phyloP scores from a whole-genome alignment of 2,888 invertebrate species.

The Neoaliturus tenellus region DNA sequence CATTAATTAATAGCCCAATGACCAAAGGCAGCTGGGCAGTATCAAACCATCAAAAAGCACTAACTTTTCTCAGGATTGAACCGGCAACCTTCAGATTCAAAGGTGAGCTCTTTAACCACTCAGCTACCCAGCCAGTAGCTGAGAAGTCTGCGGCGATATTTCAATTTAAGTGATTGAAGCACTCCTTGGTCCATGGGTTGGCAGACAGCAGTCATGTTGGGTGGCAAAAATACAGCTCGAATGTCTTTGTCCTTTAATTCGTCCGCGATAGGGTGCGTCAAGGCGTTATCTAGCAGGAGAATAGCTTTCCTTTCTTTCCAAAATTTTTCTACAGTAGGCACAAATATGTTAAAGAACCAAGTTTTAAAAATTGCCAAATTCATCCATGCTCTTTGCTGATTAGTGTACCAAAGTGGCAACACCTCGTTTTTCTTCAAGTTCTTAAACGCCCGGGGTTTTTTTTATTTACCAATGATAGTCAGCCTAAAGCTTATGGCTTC shows the following conservation, averaged over 20 bases:
- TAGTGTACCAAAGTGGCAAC: constrained; percentile 50
- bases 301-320: constrained; percentile 62
- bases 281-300: constrained; percentile 65
- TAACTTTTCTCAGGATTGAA: too few relatives aligned
- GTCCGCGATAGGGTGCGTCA: constrained; percentile 56
- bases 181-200: constrained; percentile 56
- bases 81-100: too few relatives aligned
- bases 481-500: constrained; percentile 66
- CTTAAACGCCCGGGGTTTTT: constrained; percentile 67
- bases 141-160: constrained; percentile 45
- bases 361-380: constrained; percentile 31
- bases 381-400: constrained; percentile 53
- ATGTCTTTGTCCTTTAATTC: constrained; percentile 35
- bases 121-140: too few relatives aligned
- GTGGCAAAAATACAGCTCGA: constrained; percentile 49
- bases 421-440: constrained; percentile 60
- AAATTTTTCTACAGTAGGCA: constrained; percentile 61
- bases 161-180: constrained; percentile 39
- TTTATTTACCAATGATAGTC: constrained; percentile 67
- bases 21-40: too few relatives aligned
- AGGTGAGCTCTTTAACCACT: too few relatives aligned
- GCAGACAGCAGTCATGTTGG: constrained; percentile 34
- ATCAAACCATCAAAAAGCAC: too few relatives aligned
- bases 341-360: constrained; percentile 62
- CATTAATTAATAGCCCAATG: too few relatives aligned